These are phyloP conservation scores for Sarcophaga peregrina DNA, from an alignment of 1,140 invertebrate genomes.

Conservation along the genomic window DNA sequence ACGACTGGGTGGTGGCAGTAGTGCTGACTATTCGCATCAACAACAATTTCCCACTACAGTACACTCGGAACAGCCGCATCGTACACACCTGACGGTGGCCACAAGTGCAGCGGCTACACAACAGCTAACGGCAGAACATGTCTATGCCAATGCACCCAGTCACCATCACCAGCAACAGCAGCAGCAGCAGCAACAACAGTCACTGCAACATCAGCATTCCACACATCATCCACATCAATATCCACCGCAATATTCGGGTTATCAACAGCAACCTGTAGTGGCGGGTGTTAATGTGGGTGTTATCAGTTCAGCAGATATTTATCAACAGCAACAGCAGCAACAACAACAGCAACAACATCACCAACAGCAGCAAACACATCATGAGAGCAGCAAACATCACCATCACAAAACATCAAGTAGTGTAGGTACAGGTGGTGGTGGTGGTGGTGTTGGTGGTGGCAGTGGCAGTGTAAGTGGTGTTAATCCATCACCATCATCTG, in stretches of 20 bases:
- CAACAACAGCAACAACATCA: slow-evolving; percentile 43
- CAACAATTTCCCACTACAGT: slow-evolving; percentile 61
- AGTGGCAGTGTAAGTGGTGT: slow-evolving; percentile 44
- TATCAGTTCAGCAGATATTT: slow-evolving; percentile 61
- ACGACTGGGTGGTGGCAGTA: slow-evolving; percentile 54
- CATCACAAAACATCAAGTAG: slow-evolving; percentile 9
- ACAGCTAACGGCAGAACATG: slow-evolving; percentile 9
- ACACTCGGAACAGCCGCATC: slow-evolving; percentile 61
- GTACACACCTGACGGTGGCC: slow-evolving; percentile 34
- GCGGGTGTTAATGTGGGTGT: slow-evolving; percentile 63
- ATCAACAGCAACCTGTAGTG: slow-evolving; percentile 62
- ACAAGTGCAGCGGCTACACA: slow-evolving; percentile 35
- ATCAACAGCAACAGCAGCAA: slow-evolving; percentile 47
- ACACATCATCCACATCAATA: slow-evolving; percentile 48
- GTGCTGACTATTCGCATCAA: slow-evolving; percentile 62
- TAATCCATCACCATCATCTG: neutral
- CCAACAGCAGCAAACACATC: slow-evolving; percentile 46
- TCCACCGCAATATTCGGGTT: slow-evolving; percentile 61
- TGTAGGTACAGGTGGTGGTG: slow-evolving; percentile 38
- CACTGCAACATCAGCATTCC: slow-evolving; percentile 29
- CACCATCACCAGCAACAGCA: slow-evolving; percentile 46
- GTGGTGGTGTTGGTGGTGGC: neutral
- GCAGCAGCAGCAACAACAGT: slow-evolving; percentile 36
- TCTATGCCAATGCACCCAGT: slow-evolving; percentile 40
- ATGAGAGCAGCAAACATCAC: slow-evolving; percentile 27